Evolutionary conservation across 2,113 vertebrate species (phyloP).

Genomic region (Ellobius talpinus): DNA sequence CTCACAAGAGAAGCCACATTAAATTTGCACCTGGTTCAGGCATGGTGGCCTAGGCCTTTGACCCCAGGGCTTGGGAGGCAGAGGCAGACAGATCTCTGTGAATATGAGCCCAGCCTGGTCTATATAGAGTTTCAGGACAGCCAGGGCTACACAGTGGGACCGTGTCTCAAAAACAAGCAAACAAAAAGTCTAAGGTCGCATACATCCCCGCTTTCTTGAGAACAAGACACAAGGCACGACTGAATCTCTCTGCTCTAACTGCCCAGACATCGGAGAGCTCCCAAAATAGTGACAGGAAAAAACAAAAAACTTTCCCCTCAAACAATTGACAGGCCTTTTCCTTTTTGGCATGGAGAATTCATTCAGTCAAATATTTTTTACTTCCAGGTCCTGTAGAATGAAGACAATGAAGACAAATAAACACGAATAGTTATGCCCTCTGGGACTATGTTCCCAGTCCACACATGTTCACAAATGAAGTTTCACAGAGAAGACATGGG

Average conservation of each 20-base stretch:
- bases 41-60: neutral
- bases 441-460: neutral
- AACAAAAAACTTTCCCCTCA: neutral
- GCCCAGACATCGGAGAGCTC: neutral
- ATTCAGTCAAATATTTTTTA: constrained; percentile 41
- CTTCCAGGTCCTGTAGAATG: constrained; percentile 27
- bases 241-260: neutral
- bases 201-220: neutral
- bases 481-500: neutral
- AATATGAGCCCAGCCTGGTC: neutral
- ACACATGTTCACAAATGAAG: neutral
- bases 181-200: fast-evolving
- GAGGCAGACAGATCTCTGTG: neutral
- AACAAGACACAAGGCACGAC: neutral
- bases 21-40: neutral
- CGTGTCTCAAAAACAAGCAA: neutral
- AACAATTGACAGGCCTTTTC: constrained; percentile 17
- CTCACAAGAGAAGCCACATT: neutral
- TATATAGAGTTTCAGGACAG: neutral
- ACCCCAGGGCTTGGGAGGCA: neutral
- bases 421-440: neutral
- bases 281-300: constrained; percentile 28
- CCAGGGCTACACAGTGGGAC: neutral
- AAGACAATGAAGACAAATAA: neutral
- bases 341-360: constrained; percentile 42